Evolutionary conservation across 2,888 invertebrate genomes (phyloP).

Genomic region (Phyllotreta striolata): DNA sequence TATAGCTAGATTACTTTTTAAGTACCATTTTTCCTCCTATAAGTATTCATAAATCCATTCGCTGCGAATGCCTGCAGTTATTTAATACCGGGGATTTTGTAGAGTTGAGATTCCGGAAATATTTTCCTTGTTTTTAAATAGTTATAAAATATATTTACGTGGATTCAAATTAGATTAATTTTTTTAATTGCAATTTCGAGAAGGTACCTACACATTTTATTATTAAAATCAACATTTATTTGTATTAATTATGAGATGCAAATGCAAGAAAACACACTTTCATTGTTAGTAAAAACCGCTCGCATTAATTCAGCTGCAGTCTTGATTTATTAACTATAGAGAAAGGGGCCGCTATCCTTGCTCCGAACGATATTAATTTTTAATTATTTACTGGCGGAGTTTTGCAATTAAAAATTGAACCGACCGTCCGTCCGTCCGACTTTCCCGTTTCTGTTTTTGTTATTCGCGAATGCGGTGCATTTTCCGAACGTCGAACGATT

Average conservation of each 20-base stretch:
- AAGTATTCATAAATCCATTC: constrained; percentile 28
- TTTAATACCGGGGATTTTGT: constrained; percentile 9
- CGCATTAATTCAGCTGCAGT: too few relatives aligned
- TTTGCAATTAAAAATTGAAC: too few relatives aligned
- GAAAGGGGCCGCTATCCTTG: too few relatives aligned
- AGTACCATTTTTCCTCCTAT: constrained; percentile 19
- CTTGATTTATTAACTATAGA: too few relatives aligned
- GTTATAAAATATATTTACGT: neutral
- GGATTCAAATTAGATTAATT: neutral
- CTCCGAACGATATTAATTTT: too few relatives aligned
- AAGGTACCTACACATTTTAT: too few relatives aligned
- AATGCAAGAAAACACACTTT: too few relatives aligned
- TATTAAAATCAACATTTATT: too few relatives aligned
- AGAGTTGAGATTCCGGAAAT: neutral
- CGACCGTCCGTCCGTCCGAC: too few relatives aligned
- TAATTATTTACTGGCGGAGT: too few relatives aligned
- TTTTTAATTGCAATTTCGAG: neutral
- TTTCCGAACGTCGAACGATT: neutral
- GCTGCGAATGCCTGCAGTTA: neutral
- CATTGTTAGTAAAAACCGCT: too few relatives aligned
- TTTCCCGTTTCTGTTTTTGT: constrained; percentile 1
- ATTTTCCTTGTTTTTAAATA: neutral
- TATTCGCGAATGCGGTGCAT: neutral
- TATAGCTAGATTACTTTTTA: constrained; percentile 23
- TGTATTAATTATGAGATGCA: too few relatives aligned